Conservation (phyloP, 1,140 invertebrate species). For the Globodera rostochiensis region DNA sequence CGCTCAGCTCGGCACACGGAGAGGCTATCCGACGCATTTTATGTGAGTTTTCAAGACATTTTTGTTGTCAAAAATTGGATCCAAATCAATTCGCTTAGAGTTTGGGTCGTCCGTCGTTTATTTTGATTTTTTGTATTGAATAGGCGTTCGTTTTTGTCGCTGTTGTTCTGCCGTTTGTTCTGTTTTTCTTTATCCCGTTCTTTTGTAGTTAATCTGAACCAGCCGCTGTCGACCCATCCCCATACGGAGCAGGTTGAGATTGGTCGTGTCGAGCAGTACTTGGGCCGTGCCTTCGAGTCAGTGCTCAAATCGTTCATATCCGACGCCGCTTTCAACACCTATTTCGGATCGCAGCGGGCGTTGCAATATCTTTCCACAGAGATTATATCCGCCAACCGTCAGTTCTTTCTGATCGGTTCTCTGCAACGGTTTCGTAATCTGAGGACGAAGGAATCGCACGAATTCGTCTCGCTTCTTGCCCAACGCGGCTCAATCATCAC, state of each 20-base stretch:
- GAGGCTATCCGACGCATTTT: background rate
- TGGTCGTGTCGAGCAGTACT: background rate
- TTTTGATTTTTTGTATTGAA: too few species aligned
- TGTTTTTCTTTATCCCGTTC: too few species aligned
- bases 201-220: background rate
- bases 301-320: background rate
- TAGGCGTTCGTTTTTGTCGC: too few species aligned
- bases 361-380: background rate
- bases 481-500: background rate
- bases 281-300: background rate
- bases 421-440: background rate
- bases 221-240: background rate
- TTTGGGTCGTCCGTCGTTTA: too few species aligned
- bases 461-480: background rate
- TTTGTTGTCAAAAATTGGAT: too few species aligned
- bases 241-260: background rate
- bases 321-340: background rate
- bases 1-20: background rate
- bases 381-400: background rate
- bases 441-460: background rate
- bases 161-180: too few species aligned
- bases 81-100: too few species aligned
- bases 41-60: background rate
- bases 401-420: background rate
- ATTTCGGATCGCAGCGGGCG: background rate